Percentiles rank a stretch among this genome's conserved stretches.
Conservation (phyloP, 1,140 invertebrate species). For the Ceratina australensis region DNA sequence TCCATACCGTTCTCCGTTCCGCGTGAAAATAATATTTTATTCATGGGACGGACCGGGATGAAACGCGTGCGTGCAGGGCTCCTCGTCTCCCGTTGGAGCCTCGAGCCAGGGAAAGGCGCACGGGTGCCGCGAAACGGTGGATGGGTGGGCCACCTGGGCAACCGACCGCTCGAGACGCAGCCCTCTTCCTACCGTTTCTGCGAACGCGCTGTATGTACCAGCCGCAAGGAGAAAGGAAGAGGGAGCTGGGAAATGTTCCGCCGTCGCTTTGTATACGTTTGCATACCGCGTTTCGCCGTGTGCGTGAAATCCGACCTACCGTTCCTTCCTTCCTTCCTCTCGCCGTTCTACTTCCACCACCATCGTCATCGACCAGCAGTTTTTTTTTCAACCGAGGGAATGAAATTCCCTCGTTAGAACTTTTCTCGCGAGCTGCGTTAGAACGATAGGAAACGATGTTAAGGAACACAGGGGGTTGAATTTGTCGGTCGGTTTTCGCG, state of each 20-base stretch:
- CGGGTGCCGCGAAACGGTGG: conserved; percentile 37
- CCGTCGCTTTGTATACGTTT: conserved; percentile 68
- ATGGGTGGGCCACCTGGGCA: conserved; percentile 6
- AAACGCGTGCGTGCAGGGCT: conserved; percentile 23
- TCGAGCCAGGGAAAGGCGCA: conserved; percentile 55
- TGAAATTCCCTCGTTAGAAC: too few relatives aligned
- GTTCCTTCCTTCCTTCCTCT: conserved; percentile 19
- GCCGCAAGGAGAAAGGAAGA: conserved; percentile 22
- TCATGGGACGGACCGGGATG: conserved; percentile 49
- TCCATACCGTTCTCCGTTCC: neutral
- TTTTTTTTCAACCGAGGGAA: too few relatives aligned
- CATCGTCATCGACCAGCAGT: too few relatives aligned
- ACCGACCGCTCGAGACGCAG: neutral
- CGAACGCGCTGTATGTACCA: neutral
- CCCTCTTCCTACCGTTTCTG: conserved; percentile 32
- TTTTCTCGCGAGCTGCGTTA: too few relatives aligned
- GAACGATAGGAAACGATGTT: too few relatives aligned
- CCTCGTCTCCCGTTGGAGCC: conserved; percentile 56
- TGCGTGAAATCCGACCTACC: conserved; percentile 64
- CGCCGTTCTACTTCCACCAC: too few relatives aligned
- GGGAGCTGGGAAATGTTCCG: conserved; percentile 58
- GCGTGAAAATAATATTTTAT: conserved; percentile 66
- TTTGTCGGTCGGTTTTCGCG: conserved; percentile 16
- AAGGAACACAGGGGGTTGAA: neutral
- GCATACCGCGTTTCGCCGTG: conserved; percentile 62